A percentile compares a stretch with the other conserved stretches of the same genome.
These are phyloP conservation scores for Pelochelys cantorii DNA, from an alignment of 2,797 vertebrate genomes.

Conservation along the genomic window DNA sequence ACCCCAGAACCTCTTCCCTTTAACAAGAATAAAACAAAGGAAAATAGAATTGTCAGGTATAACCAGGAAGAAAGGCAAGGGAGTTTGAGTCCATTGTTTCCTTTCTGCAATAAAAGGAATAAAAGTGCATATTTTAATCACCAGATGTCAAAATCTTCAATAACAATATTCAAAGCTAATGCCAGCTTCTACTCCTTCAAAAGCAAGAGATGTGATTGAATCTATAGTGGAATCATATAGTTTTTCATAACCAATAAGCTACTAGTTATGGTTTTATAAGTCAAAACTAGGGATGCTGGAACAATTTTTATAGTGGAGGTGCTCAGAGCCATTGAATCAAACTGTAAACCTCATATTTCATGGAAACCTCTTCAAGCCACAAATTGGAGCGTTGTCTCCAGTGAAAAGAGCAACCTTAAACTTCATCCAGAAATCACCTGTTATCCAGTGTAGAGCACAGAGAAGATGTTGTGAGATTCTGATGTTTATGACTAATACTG, in stretches of 20 bases:
- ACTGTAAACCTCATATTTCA: no score
- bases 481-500: slow-evolving; percentile 1
- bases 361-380: no score
- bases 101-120: not conserved
- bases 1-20: not conserved
- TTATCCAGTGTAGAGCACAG: not conserved
- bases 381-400: no score
- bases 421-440: slow-evolving; percentile 20
- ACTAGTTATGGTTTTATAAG: not conserved
- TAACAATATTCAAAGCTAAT: not conserved
- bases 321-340: no score
- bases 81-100: not conserved
- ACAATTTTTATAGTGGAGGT: no score
- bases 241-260: slow-evolving; percentile 21
- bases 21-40: not conserved
- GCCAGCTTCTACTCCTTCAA: not conserved
- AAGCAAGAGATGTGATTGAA: not conserved
- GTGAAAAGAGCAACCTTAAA: slow-evolving; percentile 18
- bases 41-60: not conserved
- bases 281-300: not conserved
- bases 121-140: not conserved
- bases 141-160: not conserved
- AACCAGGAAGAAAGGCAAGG: not conserved
- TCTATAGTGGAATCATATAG: not conserved
- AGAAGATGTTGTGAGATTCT: not conserved